Evolutionary conservation across 2,797 vertebrate genomes (phyloP), one percentile per base, ranked within the genome.

Genomic region (Tangara arthus): DNA sequence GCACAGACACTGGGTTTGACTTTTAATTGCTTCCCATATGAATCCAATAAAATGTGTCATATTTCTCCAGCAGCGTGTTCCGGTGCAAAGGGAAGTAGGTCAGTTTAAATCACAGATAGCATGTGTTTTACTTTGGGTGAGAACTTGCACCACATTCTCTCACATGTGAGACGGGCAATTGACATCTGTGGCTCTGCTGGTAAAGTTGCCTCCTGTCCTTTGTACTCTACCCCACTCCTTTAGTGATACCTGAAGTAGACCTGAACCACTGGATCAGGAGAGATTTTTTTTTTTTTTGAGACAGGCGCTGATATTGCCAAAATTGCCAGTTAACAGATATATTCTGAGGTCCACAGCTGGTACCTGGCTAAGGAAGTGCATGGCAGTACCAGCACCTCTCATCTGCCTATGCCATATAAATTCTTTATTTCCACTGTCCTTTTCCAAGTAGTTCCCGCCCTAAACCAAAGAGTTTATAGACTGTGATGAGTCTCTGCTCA

Each of bases 301-400:
- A 28, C 15, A 32, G 41, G 10, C 14, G 18, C 9, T 50, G 30
- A 55, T 9, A 15, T 24, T 60, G 28, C 17, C 3, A 3, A 73
- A 28, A 32, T 12, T 27, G 8, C 26, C n/a, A 37, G 11, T 14
- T 47, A 56, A 49, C 22, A 44, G 19, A 13, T 0, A 0, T 39
- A 64, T 7, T 60, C 37, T 18, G 22, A 65, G 37, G n/a, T 60
- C 19, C 6, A 4, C 27, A 60, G 24, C 46, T 72, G 21, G 9
- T 64, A 32, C 22, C 9, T 52, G 7, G 21, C 42, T 82, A 30
- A 24, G 47, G 28, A 35, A 37, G 14, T 8, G 5, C 39, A 22
- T 19, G 49, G 20, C 23, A 85, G 49, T 16, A 71, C 8, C 35
- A 49, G 9, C 1, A 1, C 9, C 23, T 49, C 30, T 57, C 21